These are phyloP conservation scores for Otolemur garnettii DNA, from an alignment of 2,113 vertebrate genomes.

Conservation along the genomic window DNA sequence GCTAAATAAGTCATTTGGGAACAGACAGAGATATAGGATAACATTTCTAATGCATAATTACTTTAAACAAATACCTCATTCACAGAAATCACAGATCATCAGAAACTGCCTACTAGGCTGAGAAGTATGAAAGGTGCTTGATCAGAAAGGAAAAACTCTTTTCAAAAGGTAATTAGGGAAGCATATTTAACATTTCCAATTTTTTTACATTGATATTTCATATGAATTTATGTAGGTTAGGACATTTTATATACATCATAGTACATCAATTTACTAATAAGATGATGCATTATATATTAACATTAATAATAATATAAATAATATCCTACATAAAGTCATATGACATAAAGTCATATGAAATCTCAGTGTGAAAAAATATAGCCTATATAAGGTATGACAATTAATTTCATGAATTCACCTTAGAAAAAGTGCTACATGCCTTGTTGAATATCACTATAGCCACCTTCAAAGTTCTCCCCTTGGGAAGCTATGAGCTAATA, in stretches of 20 bases:
- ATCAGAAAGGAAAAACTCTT: neutral
- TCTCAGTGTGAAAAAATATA: neutral
- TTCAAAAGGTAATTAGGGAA: neutral
- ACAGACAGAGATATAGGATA: slow-evolving; percentile 1
- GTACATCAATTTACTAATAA: too few species aligned
- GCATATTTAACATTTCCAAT: slow-evolving; percentile 3
- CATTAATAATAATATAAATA: neutral
- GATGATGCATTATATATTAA: too few species aligned
- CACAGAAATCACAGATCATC: slow-evolving; percentile 26
- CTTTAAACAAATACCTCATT: slow-evolving; percentile 36
- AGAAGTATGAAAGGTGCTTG: neutral
- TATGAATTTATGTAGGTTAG: neutral
- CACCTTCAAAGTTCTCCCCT: too few species aligned
- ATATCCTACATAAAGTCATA: neutral
- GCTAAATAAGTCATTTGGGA: slow-evolving; percentile 38
- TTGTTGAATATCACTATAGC: too few species aligned
- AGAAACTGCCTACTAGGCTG: neutral
- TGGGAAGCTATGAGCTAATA: too few species aligned
- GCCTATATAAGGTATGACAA: too few species aligned
- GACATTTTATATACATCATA: neutral
- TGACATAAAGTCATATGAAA: neutral
- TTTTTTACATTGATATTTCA: slow-evolving; percentile 31
- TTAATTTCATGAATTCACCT: too few species aligned
- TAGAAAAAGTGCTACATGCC: too few species aligned
- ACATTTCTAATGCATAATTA: neutral